Conservation (phyloP, 2,888 invertebrate genomes). For the Diadegma fenestrale region DNA sequence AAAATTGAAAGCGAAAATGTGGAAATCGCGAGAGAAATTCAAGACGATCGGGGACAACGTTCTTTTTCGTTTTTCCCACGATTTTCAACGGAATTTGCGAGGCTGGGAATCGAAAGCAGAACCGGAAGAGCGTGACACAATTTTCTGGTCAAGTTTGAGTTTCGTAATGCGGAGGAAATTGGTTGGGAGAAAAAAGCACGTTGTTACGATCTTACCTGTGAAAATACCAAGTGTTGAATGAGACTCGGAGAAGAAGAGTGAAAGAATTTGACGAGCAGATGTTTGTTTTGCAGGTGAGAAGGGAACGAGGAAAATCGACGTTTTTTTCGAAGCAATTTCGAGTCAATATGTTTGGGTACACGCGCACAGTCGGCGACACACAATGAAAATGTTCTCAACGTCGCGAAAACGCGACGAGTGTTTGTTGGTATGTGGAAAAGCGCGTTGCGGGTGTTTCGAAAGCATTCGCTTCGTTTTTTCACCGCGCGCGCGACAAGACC, state of each 20-base stretch:
- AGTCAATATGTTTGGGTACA: constrained; percentile 49
- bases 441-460: too few species aligned
- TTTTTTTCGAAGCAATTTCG: constrained; percentile 5
- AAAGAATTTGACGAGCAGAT: constrained; percentile 43
- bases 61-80: background rate
- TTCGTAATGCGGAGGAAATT: background rate
- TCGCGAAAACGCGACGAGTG: constrained; percentile 29
- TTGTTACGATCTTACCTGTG: constrained; percentile 63
- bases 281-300: constrained; percentile 15
- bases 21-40: constrained; percentile 13
- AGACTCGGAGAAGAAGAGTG: constrained; percentile 17
- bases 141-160: background rate
- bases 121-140: constrained; percentile 18
- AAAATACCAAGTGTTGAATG: constrained; percentile 43
- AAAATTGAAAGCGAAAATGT: background rate
- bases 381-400: constrained; percentile 4
- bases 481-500: too few species aligned
- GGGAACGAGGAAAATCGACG: background rate
- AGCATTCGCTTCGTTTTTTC: too few species aligned
- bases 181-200: constrained; percentile 18
- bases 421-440: background rate
- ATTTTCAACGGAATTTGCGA: constrained; percentile 10
- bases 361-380: constrained; percentile 34
- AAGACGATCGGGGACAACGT: background rate
- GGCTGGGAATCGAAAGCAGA: constrained; percentile 19